Evolutionary conservation across 92 coral and sea anemone species (phyloP).

Genomic region (Pocillopora grandis): DNA sequence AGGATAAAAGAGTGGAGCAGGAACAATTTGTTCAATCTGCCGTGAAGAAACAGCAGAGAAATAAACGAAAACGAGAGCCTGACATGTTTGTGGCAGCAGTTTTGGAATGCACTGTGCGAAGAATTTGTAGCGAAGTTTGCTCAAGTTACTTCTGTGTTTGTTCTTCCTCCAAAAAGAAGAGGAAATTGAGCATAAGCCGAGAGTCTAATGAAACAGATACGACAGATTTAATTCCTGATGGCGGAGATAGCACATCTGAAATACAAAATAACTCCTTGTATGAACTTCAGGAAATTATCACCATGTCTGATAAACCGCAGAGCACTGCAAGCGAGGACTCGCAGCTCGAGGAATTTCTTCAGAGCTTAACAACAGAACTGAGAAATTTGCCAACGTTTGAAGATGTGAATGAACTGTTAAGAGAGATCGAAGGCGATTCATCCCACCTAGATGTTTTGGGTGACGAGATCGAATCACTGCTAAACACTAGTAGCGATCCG

Average conservation of each 20-base stretch:
- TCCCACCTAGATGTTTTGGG: slow-evolving; percentile 19
- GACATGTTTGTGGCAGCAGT: slow-evolving; percentile 92
- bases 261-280: neutral
- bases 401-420: slow-evolving; percentile 83
- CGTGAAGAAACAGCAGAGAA: slow-evolving; percentile 80
- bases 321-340: slow-evolving; percentile 45
- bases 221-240: neutral
- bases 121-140: slow-evolving; percentile 79
- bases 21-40: slow-evolving; percentile 81
- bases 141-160: slow-evolving; percentile 38
- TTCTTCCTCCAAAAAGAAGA: slow-evolving; percentile 12
- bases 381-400: slow-evolving; percentile 59
- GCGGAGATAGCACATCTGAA: neutral
- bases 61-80: slow-evolving; percentile 94
- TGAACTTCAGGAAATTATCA: slow-evolving; percentile 24
- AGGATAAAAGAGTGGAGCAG: slow-evolving; percentile 58
- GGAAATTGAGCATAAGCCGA: slow-evolving; percentile 2
- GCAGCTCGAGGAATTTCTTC: slow-evolving; percentile 72
- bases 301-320: slow-evolving; percentile 31
- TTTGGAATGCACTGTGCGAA: slow-evolving; percentile 89
- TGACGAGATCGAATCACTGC: slow-evolving; percentile 48
- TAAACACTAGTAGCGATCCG: slow-evolving; percentile 68
- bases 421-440: slow-evolving; percentile 55
- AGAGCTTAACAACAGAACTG: slow-evolving; percentile 67
- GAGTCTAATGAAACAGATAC: neutral